phyloP scores from a whole-genome alignment of 2,113 vertebrate species.

The Xyliphius kryptos region DNA sequence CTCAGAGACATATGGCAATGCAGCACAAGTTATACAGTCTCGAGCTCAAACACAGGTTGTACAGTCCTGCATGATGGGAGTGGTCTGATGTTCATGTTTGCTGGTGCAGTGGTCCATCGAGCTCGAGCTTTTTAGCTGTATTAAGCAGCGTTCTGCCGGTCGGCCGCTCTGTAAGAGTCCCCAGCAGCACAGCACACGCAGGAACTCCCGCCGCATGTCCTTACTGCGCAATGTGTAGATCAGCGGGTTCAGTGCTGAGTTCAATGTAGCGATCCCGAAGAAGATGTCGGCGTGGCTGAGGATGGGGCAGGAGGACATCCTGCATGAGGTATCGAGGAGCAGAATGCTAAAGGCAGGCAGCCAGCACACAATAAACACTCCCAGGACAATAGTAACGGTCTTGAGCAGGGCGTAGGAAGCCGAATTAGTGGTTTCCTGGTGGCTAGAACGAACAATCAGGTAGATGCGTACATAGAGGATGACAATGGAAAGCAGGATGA shows the following conservation, averaged over 20 bases:
- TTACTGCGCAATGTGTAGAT: conserved; percentile 90
- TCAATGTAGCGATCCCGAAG: conserved; percentile 85
- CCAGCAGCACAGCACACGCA: conserved; percentile 78
- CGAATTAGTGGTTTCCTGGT: conserved; percentile 74
- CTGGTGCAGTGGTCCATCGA: conserved; percentile 77
- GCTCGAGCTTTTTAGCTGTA: conserved; percentile 81
- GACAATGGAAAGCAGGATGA: conserved; percentile 81
- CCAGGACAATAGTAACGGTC: conserved; percentile 91
- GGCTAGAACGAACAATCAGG: conserved; percentile 85
- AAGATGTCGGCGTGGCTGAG: conserved; percentile 78
- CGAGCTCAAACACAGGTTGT: conserved; percentile 77
- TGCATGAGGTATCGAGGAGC: conserved; percentile 76
- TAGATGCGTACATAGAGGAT: conserved; percentile 87
- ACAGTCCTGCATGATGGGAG: conserved; percentile 72
- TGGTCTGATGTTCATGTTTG: conserved; percentile 71
- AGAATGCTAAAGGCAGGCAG: conserved; percentile 86
- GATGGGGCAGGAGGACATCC: conserved; percentile 62
- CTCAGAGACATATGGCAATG: conserved; percentile 11
- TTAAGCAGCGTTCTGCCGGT: conserved; percentile 65
- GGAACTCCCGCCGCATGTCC: conserved; percentile 88
- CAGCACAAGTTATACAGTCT: not conserved
- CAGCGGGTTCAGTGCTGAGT: conserved; percentile 88
- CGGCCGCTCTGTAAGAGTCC: conserved; percentile 60
- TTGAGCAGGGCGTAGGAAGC: conserved; percentile 80
- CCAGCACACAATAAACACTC: conserved; percentile 94